phyloP scores from a whole-genome alignment of 2,888 invertebrate genomes.

The Drosophila algonquin region DNA sequence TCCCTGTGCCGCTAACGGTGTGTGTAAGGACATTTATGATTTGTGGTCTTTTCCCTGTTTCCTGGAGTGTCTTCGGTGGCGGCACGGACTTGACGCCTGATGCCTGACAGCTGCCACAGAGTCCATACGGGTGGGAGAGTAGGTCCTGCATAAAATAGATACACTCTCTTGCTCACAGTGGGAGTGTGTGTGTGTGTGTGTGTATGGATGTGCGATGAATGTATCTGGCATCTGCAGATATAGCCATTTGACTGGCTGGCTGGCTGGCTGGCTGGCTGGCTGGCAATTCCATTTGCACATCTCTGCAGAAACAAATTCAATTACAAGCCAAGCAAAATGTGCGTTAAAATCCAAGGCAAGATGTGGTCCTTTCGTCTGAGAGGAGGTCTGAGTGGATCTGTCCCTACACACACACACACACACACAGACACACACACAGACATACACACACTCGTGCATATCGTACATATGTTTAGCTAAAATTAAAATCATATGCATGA shows the following conservation, averaged over 20 bases:
- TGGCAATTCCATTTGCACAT: slow-evolving; percentile 51
- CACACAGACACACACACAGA: neutral
- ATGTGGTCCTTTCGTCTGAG: neutral
- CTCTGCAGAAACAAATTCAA: slow-evolving; percentile 61
- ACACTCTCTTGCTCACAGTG: neutral
- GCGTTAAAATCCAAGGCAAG: slow-evolving; percentile 37
- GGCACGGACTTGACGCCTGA: slow-evolving; percentile 18
- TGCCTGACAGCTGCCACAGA: slow-evolving; percentile 63
- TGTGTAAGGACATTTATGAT: slow-evolving; percentile 73
- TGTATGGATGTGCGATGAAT: too few relatives aligned
- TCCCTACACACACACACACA: slow-evolving; percentile 7
- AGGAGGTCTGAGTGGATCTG: too few relatives aligned
- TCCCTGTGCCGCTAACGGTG: neutral
- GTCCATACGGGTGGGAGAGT: slow-evolving; percentile 23
- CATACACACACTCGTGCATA: neutral
- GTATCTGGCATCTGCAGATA: slow-evolving; percentile 14
- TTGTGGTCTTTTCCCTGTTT: slow-evolving; percentile 45
- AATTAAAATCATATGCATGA: slow-evolving; percentile 78
- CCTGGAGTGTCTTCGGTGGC: slow-evolving; percentile 5
- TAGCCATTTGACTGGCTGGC: slow-evolving; percentile 28
- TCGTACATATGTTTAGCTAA: slow-evolving; percentile 53
- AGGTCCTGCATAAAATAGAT: slow-evolving; percentile 10
- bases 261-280: slow-evolving; percentile 39
- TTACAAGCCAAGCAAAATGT: slow-evolving; percentile 63
- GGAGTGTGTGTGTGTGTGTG: too few relatives aligned